Conservation (phyloP, 1,140 invertebrate species). For the Sinella curviseta region DNA sequence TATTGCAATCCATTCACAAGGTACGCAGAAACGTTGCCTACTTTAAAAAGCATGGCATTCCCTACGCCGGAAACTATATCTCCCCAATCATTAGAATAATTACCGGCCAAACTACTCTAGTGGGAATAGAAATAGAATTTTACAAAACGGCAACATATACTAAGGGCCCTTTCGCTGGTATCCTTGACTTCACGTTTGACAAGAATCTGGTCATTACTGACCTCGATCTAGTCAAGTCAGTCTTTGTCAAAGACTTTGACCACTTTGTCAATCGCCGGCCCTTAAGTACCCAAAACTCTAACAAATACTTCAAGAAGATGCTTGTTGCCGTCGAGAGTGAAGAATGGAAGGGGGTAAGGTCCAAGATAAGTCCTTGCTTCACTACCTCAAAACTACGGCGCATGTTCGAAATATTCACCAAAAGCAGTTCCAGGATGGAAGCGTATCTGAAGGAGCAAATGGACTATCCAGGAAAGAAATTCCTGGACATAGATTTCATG, state of each 20-base stretch:
- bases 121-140: too few relatives aligned
- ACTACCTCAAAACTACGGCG: not conserved
- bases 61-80: too few relatives aligned
- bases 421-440: not conserved
- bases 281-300: not conserved
- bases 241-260: conserved; percentile 14
- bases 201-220: too few relatives aligned
- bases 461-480: not conserved
- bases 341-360: not conserved
- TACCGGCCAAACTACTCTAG: too few relatives aligned
- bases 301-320: not conserved
- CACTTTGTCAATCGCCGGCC: not conserved
- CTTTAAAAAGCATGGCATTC: too few relatives aligned
- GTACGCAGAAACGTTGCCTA: too few relatives aligned
- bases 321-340: not conserved
- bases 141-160: too few relatives aligned
- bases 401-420: not conserved
- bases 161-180: too few relatives aligned
- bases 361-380: not conserved
- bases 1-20: too few relatives aligned
- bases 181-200: too few relatives aligned
- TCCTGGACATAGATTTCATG: not conserved
- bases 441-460: not conserved
- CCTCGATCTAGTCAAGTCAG: not conserved
- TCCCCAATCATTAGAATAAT: too few relatives aligned